Evolutionary conservation across 2,113 vertebrate species (phyloP).

Genomic region (Illadopsis cleaveri): DNA sequence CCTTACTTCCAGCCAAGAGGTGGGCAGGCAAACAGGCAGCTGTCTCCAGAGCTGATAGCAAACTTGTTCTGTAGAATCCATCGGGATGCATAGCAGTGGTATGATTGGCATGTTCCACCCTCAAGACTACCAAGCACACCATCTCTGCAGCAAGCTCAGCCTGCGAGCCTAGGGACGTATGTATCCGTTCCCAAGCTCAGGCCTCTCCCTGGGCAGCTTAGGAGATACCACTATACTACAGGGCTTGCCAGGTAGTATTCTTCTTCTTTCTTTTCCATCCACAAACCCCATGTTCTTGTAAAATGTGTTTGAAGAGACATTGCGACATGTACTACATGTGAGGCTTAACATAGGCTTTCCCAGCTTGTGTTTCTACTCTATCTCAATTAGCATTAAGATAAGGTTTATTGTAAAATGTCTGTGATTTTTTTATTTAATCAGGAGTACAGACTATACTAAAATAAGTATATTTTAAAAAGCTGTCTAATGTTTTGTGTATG

Average conservation of each 20-base stretch:
- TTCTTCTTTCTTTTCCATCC: slow-evolving; percentile 72
- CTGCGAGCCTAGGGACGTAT: slow-evolving; percentile 70
- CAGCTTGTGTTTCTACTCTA: slow-evolving; percentile 17
- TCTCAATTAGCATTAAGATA: slow-evolving; percentile 9
- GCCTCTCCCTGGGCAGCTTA: slow-evolving; percentile 73
- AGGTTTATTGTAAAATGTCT: background rate
- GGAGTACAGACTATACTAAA: background rate
- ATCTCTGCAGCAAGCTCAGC: slow-evolving; percentile 76
- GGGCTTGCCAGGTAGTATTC: slow-evolving; percentile 76
- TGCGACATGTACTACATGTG: background rate
- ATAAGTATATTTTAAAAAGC: background rate
- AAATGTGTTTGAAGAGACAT: slow-evolving; percentile 54
- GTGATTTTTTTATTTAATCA: background rate
- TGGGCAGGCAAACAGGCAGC: slow-evolving; percentile 78
- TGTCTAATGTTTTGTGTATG: slow-evolving; percentile 7
- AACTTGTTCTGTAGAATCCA: slow-evolving; percentile 71
- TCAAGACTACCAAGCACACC: slow-evolving; percentile 70
- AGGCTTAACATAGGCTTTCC: slow-evolving; percentile 51
- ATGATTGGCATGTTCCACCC: slow-evolving; percentile 74
- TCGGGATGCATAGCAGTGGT: slow-evolving; percentile 72
- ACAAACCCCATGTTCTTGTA: slow-evolving; percentile 46
- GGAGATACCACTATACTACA: slow-evolving; percentile 73
- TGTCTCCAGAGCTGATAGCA: slow-evolving; percentile 76
- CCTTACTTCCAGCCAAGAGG: slow-evolving; percentile 73
- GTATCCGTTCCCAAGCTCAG: slow-evolving; percentile 70